Percentiles rank a stretch among this genome's conserved stretches.
Evolutionary conservation across 2,888 invertebrate genomes (phyloP).

Genomic region (Drosophila falleni): DNA sequence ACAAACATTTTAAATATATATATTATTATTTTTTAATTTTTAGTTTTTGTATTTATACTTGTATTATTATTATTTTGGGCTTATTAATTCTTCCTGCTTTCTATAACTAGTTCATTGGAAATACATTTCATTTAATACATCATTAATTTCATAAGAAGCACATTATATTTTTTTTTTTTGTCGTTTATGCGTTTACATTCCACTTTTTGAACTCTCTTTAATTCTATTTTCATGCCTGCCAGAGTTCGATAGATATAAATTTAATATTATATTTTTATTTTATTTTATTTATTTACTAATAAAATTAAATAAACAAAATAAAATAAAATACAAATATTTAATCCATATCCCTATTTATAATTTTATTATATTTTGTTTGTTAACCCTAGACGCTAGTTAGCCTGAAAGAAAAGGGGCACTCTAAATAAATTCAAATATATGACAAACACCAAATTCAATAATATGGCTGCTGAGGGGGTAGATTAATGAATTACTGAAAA

Average conservation of each 20-base stretch:
- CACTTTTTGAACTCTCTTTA: constrained; percentile 59
- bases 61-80: constrained; percentile 36
- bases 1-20: constrained; percentile 38
- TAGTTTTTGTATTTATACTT: constrained; percentile 38
- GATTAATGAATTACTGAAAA: not conserved
- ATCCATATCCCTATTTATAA: constrained; percentile 9
- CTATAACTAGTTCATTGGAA: constrained; percentile 73
- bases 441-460: not conserved
- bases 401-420: constrained; percentile 49
- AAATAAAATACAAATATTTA: constrained; percentile 1
- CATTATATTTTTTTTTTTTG: constrained; percentile 48
- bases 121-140: constrained; percentile 69
- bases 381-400: constrained; percentile 71
- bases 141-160: constrained; percentile 75
- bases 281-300: no score
- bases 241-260: constrained; percentile 34
- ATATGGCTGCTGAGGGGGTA: constrained; percentile 7
- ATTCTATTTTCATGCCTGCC: constrained; percentile 40
- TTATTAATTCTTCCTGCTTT: constrained; percentile 29
- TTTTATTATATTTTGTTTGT: constrained; percentile 38
- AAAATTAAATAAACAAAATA: no score
- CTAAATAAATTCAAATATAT: constrained; percentile 4
- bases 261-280: not conserved
- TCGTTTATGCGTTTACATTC: constrained; percentile 70
- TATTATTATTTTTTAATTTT: constrained; percentile 16